Evolutionary conservation across 64 coral and sea anemone species (phyloP).

Genomic region (Stichodactyla helianthus): DNA sequence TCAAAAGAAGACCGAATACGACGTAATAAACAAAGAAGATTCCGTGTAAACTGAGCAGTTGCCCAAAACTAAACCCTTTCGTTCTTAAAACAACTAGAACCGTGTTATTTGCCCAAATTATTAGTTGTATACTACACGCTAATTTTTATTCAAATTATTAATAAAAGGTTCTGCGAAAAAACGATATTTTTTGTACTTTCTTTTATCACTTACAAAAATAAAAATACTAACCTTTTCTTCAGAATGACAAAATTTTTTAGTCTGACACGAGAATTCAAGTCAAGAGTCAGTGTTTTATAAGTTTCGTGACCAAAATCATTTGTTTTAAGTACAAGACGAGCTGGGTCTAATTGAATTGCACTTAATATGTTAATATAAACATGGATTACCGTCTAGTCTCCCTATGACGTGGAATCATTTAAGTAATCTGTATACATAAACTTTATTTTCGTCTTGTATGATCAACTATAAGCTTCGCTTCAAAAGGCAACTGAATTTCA

Average conservation of each 20-base stretch:
- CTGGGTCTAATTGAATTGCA: neutral
- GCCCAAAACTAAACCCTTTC: no score
- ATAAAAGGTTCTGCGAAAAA: no score
- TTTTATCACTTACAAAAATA: neutral
- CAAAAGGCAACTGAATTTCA: no score
- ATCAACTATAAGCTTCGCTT: neutral
- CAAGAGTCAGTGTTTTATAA: neutral
- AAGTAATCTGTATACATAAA: neutral
- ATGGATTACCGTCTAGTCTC: neutral
- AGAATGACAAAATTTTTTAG: neutral
- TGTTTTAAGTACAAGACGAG: neutral
- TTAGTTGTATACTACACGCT: no score
- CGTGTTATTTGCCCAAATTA: no score
- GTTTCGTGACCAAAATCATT: neutral
- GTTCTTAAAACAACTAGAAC: no score
- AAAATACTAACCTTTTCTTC: neutral
- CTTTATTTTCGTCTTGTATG: neutral
- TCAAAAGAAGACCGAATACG: no score
- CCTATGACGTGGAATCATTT: neutral
- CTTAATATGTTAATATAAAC: neutral
- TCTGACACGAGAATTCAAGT: neutral
- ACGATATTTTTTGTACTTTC: no score
- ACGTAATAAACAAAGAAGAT: no score
- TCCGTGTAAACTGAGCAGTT: no score
- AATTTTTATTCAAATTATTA: no score